These are phyloP conservation scores for Erebia aethiops DNA, from an alignment of 2,888 invertebrate species.

Conservation along the genomic window DNA sequence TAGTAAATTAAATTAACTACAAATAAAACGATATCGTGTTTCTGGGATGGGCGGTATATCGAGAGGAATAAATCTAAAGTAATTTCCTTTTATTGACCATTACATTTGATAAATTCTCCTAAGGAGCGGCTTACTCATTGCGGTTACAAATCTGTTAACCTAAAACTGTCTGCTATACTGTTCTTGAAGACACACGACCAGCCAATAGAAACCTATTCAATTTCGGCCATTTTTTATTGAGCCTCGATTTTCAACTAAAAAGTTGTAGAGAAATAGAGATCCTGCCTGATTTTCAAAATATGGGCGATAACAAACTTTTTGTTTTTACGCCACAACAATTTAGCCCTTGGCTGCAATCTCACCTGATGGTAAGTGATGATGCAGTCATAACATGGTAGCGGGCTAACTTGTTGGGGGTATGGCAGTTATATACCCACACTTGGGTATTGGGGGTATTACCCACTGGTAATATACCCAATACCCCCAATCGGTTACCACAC, in stretches of 20 bases:
- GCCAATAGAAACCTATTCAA: constrained; percentile 3
- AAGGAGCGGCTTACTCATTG: constrained; percentile 12
- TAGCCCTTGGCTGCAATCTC: too few relatives aligned
- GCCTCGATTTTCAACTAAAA: background rate
- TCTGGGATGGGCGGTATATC: background rate
- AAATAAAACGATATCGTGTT: constrained; percentile 1
- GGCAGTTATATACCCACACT: too few relatives aligned
- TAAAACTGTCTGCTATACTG: constrained; percentile 12
- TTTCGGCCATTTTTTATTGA: background rate
- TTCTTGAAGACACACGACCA: constrained; percentile 3
- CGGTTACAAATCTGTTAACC: constrained; percentile 24
- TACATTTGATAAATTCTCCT: constrained; percentile 19
- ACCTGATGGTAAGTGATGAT: too few relatives aligned
- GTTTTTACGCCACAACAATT: too few relatives aligned
- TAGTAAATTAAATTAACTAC: background rate
- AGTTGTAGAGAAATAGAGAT: background rate
- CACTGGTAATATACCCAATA: too few relatives aligned
- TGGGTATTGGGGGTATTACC: too few relatives aligned
- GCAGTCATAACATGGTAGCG: too few relatives aligned
- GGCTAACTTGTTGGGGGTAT: too few relatives aligned
- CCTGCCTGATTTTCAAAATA: too few relatives aligned
- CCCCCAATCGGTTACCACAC: too few relatives aligned
- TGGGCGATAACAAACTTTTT: too few relatives aligned
- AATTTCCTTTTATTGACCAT: constrained; percentile 26
- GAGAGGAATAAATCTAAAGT: constrained; percentile 20